Evolutionary conservation across 1,140 invertebrate species (phyloP).

Genomic region (Atopsyche davidsoni): DNA sequence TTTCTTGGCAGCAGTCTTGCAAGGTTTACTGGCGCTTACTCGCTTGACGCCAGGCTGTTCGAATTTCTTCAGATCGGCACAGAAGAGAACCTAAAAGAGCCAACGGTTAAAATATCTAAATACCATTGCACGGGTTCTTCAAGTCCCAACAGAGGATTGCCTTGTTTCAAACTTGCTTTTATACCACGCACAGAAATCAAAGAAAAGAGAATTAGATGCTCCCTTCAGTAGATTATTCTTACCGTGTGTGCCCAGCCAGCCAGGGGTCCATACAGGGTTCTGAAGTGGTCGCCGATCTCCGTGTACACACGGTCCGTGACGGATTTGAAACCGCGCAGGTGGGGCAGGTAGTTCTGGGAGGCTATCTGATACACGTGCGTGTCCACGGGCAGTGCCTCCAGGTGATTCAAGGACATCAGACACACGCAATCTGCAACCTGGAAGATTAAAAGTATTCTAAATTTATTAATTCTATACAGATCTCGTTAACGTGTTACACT

Average conservation of each 20-base stretch:
- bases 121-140: neutral
- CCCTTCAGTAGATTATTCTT: no score
- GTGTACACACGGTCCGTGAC: slow-evolving; percentile 79
- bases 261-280: slow-evolving; percentile 74
- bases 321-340: slow-evolving; percentile 69
- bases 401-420: slow-evolving; percentile 90
- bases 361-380: slow-evolving; percentile 96
- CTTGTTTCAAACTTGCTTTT: neutral
- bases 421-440: slow-evolving; percentile 97
- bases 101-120: neutral
- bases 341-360: slow-evolving; percentile 71
- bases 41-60: slow-evolving; percentile 36
- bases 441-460: no score
- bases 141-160: neutral
- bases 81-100: slow-evolving; percentile 63
- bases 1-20: no score
- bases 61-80: slow-evolving; percentile 68
- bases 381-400: slow-evolving; percentile 88
- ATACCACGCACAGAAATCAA: neutral
- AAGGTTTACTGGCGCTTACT: slow-evolving; percentile 19
- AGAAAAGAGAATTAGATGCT: neutral
- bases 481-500: no score
- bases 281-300: slow-evolving; percentile 79
- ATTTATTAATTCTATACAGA: no score
- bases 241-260: slow-evolving; percentile 96